Conservation (phyloP, 2,888 invertebrate genomes). For the Chloromyia formosa region DNA sequence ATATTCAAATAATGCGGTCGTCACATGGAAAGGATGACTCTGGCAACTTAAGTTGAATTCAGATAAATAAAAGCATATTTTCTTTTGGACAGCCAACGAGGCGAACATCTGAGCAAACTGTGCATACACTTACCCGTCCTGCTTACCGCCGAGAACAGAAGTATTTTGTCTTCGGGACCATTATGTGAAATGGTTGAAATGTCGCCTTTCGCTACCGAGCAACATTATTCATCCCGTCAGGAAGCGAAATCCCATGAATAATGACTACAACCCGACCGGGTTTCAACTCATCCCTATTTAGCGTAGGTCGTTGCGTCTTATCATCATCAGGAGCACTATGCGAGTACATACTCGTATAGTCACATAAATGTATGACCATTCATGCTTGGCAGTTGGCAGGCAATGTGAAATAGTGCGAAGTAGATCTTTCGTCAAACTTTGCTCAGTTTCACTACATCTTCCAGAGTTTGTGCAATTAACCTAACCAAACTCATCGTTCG, state of each 20-base stretch:
- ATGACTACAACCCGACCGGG: slow-evolving; percentile 24
- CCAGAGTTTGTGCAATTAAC: slow-evolving; percentile 28
- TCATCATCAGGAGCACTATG: neutral
- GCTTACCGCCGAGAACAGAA: neutral
- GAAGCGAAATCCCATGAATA: slow-evolving; percentile 40
- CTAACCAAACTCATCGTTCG: slow-evolving; percentile 21
- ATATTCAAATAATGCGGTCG: neutral
- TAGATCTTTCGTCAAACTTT: neutral
- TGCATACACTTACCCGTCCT: neutral
- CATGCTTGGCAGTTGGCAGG: neutral
- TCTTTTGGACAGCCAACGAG: slow-evolving; percentile 8
- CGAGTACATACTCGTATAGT: too few species aligned
- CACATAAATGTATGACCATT: neutral
- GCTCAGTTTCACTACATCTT: neutral
- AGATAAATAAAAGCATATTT: slow-evolving; percentile 16
- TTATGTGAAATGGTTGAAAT: slow-evolving; percentile 19
- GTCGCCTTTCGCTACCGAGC: neutral
- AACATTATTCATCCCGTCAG: slow-evolving; percentile 41
- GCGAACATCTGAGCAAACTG: slow-evolving; percentile 15
- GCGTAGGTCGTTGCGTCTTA: neutral
- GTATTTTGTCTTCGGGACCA: slow-evolving; percentile 24
- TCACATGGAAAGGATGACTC: neutral
- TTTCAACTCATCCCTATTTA: neutral
- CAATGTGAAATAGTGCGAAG: neutral
- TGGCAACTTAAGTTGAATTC: neutral